Conservation (phyloP, 2,888 invertebrate species). For the Ectropis crepuscularia region DNA sequence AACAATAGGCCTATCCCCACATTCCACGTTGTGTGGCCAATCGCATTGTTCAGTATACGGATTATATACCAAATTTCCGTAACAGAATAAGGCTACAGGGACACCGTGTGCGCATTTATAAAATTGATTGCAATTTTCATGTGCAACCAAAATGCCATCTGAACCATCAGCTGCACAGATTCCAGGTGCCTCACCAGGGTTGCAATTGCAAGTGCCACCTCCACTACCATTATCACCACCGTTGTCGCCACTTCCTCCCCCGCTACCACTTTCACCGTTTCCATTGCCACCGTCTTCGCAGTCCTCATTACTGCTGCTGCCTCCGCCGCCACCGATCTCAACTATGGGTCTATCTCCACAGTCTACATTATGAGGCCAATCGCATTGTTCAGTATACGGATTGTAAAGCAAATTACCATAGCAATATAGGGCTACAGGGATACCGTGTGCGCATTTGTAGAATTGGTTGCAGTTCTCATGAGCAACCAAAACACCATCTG, state of each 20-base stretch:
- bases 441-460: constrained; percentile 48
- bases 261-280: constrained; percentile 13
- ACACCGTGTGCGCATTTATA: constrained; percentile 51
- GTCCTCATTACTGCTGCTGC: constrained; percentile 15
- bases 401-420: constrained; percentile 46
- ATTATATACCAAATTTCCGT: constrained; percentile 48
- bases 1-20: constrained; percentile 50
- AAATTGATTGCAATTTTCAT: constrained; percentile 58
- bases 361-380: constrained; percentile 54
- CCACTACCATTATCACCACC: constrained; percentile 7
- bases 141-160: constrained; percentile 51
- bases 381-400: constrained; percentile 48
- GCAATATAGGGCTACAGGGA: constrained; percentile 46
- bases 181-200: constrained; percentile 50
- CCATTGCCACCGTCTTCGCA: constrained; percentile 43
- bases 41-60: constrained; percentile 51
- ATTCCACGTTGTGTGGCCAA: constrained; percentile 55
- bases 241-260: constrained; percentile 11
- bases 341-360: constrained; percentile 49
- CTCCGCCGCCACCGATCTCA: constrained; percentile 14
- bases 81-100: constrained; percentile 49
- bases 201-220: constrained; percentile 36
- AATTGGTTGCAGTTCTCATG: constrained; percentile 59
- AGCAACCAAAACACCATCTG: constrained; percentile 50
- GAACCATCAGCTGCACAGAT: constrained; percentile 52